These are phyloP conservation scores for Dicyrtomina minuta DNA, from an alignment of 2,888 invertebrate genomes.

Conservation along the genomic window DNA sequence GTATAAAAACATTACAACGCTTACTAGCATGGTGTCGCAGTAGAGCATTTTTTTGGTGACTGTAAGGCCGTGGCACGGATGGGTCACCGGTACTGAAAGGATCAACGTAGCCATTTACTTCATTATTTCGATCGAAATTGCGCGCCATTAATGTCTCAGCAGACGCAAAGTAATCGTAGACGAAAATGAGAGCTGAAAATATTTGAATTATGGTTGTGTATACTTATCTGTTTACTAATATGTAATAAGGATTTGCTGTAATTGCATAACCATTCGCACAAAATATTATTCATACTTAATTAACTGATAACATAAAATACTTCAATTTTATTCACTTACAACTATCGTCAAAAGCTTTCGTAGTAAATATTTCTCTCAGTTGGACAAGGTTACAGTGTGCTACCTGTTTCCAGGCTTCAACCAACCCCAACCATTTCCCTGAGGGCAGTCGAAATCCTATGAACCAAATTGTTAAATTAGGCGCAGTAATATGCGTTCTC, in stretches of 20 bases:
- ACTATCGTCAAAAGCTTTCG: slow-evolving; percentile 93
- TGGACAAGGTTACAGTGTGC: slow-evolving; percentile 93
- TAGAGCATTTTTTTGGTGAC: slow-evolving; percentile 79
- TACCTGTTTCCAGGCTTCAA: slow-evolving; percentile 93
- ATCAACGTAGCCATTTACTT: slow-evolving; percentile 69
- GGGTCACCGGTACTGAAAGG: slow-evolving; percentile 79
- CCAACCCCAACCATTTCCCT: slow-evolving; percentile 78
- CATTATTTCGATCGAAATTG: slow-evolving; percentile 65
- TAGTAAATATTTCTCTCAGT: slow-evolving; percentile 88
- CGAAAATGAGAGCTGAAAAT: slow-evolving; percentile 84
- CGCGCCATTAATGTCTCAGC: slow-evolving; percentile 83
- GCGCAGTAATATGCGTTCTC: too few relatives aligned
- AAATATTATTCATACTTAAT: background rate
- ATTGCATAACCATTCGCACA: background rate
- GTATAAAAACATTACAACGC: too few relatives aligned
- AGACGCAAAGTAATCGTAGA: slow-evolving; percentile 92
- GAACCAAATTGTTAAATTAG: slow-evolving; percentile 37
- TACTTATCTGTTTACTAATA: too few relatives aligned
- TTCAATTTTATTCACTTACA: slow-evolving; percentile 65
- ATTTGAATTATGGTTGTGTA: slow-evolving; percentile 37
- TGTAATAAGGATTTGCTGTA: background rate
- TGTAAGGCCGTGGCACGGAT: slow-evolving; percentile 75
- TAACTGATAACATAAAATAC: background rate
- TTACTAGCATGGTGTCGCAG: slow-evolving; percentile 65
- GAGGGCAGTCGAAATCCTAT: slow-evolving; percentile 76